phyloP scores from a whole-genome alignment of 1,140 invertebrate genomes.

The Aphaenogaster rudis region DNA sequence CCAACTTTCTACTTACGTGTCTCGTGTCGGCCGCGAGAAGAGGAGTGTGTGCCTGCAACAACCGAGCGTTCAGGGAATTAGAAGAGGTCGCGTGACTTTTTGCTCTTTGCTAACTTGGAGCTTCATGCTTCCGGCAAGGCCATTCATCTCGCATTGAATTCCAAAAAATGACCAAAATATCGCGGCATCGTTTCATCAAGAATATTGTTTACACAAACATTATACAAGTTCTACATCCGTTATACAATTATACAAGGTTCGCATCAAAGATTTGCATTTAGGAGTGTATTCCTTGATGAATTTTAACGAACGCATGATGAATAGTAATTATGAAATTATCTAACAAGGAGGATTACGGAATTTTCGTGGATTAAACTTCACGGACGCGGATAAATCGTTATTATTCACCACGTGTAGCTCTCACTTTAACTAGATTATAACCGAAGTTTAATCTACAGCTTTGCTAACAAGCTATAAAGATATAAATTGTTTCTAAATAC shows the following conservation, averaged over 20 bases:
- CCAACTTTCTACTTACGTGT: slow-evolving; percentile 87
- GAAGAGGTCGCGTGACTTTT: slow-evolving; percentile 62
- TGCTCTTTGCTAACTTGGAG: slow-evolving; percentile 66
- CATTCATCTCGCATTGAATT: slow-evolving; percentile 44
- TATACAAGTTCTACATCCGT: background rate
- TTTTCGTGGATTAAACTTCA: slow-evolving; percentile 1
- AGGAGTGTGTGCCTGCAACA: slow-evolving; percentile 89
- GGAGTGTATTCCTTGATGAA: background rate
- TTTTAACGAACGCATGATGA: background rate
- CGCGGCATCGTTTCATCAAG: background rate
- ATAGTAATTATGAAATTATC: slow-evolving; percentile 28
- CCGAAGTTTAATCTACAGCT: slow-evolving; percentile 17
- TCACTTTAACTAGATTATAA: slow-evolving; percentile 21
- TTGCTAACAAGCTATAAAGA: slow-evolving; percentile 27
- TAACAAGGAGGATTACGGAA: background rate
- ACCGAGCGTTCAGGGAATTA: slow-evolving; percentile 81
- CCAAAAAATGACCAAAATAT: slow-evolving; percentile 42
- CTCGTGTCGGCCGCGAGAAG: slow-evolving; percentile 88
- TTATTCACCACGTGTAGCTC: slow-evolving; percentile 4
- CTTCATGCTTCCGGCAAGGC: slow-evolving; percentile 70
- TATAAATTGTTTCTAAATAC: slow-evolving; percentile 23
- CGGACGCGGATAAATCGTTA: background rate
- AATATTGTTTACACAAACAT: background rate
- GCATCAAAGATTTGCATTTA: slow-evolving; percentile 18
- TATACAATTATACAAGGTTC: too few relatives aligned